These are phyloP conservation scores for Hydrotaea cyrtoneurina DNA, from an alignment of 2,888 invertebrate genomes.

Conservation along the genomic window DNA sequence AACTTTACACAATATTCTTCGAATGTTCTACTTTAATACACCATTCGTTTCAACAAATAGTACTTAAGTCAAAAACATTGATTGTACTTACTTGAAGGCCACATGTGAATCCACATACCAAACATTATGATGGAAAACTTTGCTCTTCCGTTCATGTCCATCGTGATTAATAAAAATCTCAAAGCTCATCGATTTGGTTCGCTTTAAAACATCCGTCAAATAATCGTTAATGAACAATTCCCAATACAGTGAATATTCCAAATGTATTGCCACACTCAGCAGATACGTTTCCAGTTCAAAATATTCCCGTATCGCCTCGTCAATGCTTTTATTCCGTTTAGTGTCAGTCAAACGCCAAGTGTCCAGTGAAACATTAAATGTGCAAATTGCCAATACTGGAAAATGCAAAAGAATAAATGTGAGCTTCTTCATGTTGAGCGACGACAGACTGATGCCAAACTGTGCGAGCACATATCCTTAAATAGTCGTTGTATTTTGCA, in stretches of 20 bases:
- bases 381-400: neutral
- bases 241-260: conserved; percentile 46
- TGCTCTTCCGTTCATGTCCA: neutral
- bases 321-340: conserved; percentile 26
- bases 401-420: neutral
- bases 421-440: neutral
- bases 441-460: neutral
- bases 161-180: conserved; percentile 36
- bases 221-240: conserved; percentile 43
- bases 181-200: conserved; percentile 40
- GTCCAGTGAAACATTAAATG: neutral
- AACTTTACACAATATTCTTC: too few relatives aligned
- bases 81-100: conserved; percentile 49
- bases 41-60: too few relatives aligned
- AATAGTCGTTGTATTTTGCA: neutral
- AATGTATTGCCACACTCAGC: conserved; percentile 44
- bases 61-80: too few relatives aligned
- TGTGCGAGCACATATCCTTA: neutral
- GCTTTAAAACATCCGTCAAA: conserved; percentile 32
- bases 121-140: conserved; percentile 34
- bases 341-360: conserved; percentile 32
- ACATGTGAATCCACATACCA: conserved; percentile 63
- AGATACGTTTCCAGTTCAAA: conserved; percentile 43
- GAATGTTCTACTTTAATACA: too few relatives aligned
- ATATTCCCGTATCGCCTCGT: conserved; percentile 51